Percentiles rank a stretch among this genome's conserved stretches.
phyloP scores from a whole-genome alignment of 2,888 invertebrate genomes.

The Mythimna vitellina region DNA sequence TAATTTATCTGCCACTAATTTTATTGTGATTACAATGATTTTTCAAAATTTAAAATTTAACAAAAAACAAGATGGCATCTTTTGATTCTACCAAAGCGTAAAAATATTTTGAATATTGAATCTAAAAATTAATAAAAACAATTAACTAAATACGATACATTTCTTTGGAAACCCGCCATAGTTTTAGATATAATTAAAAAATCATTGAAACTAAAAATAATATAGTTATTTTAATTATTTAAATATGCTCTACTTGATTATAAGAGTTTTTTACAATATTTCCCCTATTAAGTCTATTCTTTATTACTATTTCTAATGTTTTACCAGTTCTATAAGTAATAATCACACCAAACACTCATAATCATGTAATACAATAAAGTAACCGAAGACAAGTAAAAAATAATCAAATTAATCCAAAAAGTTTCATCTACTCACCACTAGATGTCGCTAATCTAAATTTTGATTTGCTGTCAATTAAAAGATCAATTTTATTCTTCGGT shows the following conservation, averaged over 20 bases:
- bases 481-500: slow-evolving; percentile 35
- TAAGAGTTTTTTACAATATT: slow-evolving; percentile 66
- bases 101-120: slow-evolving; percentile 5
- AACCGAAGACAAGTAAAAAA: slow-evolving; percentile 52
- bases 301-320: slow-evolving; percentile 47
- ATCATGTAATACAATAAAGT: slow-evolving; percentile 8
- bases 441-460: slow-evolving; percentile 37
- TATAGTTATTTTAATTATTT: slow-evolving; percentile 40
- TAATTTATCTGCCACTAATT: slow-evolving; percentile 28
- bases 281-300: slow-evolving; percentile 55
- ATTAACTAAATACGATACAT: slow-evolving; percentile 32
- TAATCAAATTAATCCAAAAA: not conserved
- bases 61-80: slow-evolving; percentile 19
- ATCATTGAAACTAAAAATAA: slow-evolving; percentile 28
- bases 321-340: slow-evolving; percentile 35
- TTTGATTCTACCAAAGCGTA: slow-evolving; percentile 8
- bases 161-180: slow-evolving; percentile 63
- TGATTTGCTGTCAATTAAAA: not conserved
- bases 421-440: slow-evolving; percentile 37
- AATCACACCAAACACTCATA: slow-evolving; percentile 43
- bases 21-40: slow-evolving; percentile 19
- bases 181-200: slow-evolving; percentile 26
- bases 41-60: slow-evolving; percentile 8
- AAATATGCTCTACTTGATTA: slow-evolving; percentile 53
- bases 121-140: slow-evolving; percentile 15